Conservation (phyloP, 1,140 invertebrate genomes). For the Bombus ignitus region DNA sequence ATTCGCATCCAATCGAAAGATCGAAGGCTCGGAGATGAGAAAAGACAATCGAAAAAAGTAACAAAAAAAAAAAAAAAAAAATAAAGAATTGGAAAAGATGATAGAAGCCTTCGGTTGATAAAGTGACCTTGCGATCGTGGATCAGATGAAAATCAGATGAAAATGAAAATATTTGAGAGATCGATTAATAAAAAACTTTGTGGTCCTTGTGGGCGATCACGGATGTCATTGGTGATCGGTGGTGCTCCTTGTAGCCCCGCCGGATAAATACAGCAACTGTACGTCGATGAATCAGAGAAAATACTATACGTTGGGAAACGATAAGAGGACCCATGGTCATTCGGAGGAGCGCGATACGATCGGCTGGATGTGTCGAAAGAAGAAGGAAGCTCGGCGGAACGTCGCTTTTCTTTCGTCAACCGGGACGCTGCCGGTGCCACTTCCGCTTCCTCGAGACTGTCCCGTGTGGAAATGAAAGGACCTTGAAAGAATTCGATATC, state of each 20-base stretch:
- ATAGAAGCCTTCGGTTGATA: conserved; percentile 17
- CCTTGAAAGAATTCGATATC: not conserved
- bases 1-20: conserved; percentile 1
- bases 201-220: conserved; percentile 36
- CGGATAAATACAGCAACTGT: not conserved
- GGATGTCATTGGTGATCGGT: conserved; percentile 49
- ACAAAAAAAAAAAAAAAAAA: conserved; percentile 26
- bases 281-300: conserved; percentile 15
- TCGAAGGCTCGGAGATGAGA: not conserved
- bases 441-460: conserved; percentile 73
- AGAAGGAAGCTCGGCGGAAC: conserved; percentile 74
- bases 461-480: conserved; percentile 25
- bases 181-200: conserved; percentile 13
- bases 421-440: conserved; percentile 75
- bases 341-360: conserved; percentile 24
- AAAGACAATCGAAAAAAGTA: conserved; percentile 1
- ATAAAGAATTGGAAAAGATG: conserved; percentile 22
- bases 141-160: not conserved
- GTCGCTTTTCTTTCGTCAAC: conserved; percentile 83
- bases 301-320: not conserved
- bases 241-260: conserved; percentile 1
- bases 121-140: conserved; percentile 62
- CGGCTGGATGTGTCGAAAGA: conserved; percentile 44
- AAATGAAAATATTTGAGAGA: conserved; percentile 12
- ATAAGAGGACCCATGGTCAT: conserved; percentile 11